phyloP scores from a whole-genome alignment of 2,888 invertebrate species.

The Galeopsomyia nigrocyanea region DNA sequence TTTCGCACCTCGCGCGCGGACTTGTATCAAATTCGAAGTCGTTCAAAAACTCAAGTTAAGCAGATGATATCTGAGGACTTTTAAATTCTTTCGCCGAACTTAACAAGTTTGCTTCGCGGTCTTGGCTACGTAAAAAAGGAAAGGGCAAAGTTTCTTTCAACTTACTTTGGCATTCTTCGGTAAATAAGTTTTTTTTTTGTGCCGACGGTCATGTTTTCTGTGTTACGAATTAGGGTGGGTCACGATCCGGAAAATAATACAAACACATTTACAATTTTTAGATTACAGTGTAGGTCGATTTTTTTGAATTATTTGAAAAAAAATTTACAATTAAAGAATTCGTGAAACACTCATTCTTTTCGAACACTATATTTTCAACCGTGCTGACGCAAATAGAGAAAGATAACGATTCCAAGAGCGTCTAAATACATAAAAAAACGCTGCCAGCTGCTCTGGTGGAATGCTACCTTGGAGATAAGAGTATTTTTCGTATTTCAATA shows the following conservation, averaged over 20 bases:
- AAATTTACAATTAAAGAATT: neutral
- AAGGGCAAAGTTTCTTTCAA: slow-evolving; percentile 36
- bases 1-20: neutral
- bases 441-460: no score
- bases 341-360: no score
- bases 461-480: no score
- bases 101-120: slow-evolving; percentile 35
- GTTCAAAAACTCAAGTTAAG: slow-evolving; percentile 22
- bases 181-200: slow-evolving; percentile 42
- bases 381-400: no score
- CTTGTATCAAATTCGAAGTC: slow-evolving; percentile 23
- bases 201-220: slow-evolving; percentile 22
- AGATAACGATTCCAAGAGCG: no score
- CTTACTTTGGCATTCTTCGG: slow-evolving; percentile 43
- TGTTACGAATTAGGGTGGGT: slow-evolving; percentile 15
- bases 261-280: neutral
- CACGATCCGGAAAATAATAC: slow-evolving; percentile 24
- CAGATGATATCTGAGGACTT: slow-evolving; percentile 36
- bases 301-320: neutral
- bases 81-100: slow-evolving; percentile 32
- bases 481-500: no score
- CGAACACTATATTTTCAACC: no score
- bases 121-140: slow-evolving; percentile 16
- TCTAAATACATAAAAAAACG: no score
- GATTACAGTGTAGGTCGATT: no score